A percentile compares a stretch with the other conserved stretches of the same genome.
Conservation (phyloP, 2,797 vertebrate species). For the Coracias cyanogaster region DNA sequence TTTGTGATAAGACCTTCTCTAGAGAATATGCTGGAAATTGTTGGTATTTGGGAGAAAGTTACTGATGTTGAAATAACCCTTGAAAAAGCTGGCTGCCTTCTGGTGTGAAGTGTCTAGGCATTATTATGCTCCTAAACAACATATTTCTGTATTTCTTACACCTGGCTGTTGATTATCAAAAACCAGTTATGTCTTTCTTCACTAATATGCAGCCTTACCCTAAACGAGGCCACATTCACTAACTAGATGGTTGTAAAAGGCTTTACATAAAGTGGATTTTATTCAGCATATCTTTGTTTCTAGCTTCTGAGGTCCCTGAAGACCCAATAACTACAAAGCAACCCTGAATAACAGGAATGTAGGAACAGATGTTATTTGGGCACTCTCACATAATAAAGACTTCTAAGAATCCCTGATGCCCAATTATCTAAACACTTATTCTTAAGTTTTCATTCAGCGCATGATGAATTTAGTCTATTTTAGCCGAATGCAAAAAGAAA, state of each 20-base stretch:
- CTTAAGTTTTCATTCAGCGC: constrained; percentile 66
- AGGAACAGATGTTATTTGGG: constrained; percentile 79
- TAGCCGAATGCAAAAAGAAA: constrained; percentile 63
- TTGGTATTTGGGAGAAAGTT: background rate
- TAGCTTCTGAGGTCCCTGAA: constrained; percentile 71
- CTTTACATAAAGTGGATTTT: constrained; percentile 63
- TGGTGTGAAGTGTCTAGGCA: background rate
- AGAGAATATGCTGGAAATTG: background rate
- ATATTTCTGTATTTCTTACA: background rate
- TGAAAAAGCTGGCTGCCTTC: background rate
- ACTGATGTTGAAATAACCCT: background rate
- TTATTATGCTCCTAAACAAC: background rate
- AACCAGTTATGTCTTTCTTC: background rate
- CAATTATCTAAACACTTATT: constrained; percentile 79
- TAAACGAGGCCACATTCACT: constrained; percentile 9
- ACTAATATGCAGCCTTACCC: background rate
- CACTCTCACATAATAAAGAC: constrained; percentile 79
- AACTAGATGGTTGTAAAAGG: constrained; percentile 55
- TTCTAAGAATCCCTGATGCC: constrained; percentile 79
- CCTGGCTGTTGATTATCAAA: background rate
- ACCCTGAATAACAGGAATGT: constrained; percentile 69
- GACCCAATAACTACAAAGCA: constrained; percentile 79
- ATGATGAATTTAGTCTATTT: constrained; percentile 72
- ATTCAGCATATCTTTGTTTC: constrained; percentile 71
- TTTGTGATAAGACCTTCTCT: background rate